Evolutionary conservation across 1,140 invertebrate species (phyloP), one percentile per base, ranked within the genome.

Genomic region (Ceratosolen solmsi): DNA sequence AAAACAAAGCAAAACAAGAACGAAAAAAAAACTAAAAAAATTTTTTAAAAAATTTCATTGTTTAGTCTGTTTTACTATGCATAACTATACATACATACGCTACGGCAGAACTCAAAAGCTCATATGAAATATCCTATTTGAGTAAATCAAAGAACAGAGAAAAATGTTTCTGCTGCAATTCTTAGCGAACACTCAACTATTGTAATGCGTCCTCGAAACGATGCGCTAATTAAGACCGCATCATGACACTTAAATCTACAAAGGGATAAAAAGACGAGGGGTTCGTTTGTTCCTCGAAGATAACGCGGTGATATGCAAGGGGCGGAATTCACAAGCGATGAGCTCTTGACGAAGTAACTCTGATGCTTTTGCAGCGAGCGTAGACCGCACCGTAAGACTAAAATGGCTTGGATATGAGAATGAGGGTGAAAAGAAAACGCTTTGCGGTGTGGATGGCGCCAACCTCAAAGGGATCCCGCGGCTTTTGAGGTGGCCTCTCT

Each of bases 381-480:
- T 1, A 15, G 3, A 56, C 51, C 41, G 30, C 36, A 70, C 22
- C 36, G 5, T 38, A 71, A 25, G 41, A 25, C 38, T 25, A 71
- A 73, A 41, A 54, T 30, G 17, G 71, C 5, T 25, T 17, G 75
- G 46, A 63, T 68, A 63, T 27, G 49, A 58, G 72, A 58, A 65
- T 4, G 36, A n/a, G 72, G 41, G 25, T 27, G 38, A 27, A 60
- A 60, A 56, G 68, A 79, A 83, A 74, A 73, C 58, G 71, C 60
- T 83, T 83, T 79, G 82, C 76, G 76, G 71, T 49, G 30, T 25
- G 30, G 51, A 25, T 25, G 68, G 49, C 54, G 46, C 38, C 49
- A 41, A 70, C 58, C 82, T 83, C 82, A 83, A 83, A 83, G 82
- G 49, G 49, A 73, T 74, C 49, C 17, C 41, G 4, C 46, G 58